Evolutionary conservation across 2,888 invertebrate species (phyloP), one percentile per base, ranked within the genome.

Genomic region (Pheosia gnoma): DNA sequence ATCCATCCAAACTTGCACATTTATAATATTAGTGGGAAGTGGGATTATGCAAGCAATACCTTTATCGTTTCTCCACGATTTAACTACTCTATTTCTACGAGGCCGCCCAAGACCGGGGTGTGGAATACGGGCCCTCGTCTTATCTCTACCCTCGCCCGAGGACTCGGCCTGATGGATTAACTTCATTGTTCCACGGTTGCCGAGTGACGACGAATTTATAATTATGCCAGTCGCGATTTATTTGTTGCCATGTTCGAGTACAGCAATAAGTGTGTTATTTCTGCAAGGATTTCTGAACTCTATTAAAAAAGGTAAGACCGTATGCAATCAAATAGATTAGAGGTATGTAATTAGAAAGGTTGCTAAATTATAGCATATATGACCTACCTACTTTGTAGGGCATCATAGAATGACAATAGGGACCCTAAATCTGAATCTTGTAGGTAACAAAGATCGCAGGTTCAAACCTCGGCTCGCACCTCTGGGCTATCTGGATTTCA

Each of bases 151-250:
- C 88, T 85, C 91, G 91, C 91, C 93, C 82, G 87, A 87, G 91
- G 91, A 88, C 82, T 83, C 81, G 83, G 84, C 78, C 92, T 93
- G 93, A 93, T 93, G 92, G 93, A 93, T 93, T 93, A 93, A 93
- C 92, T 92, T 91, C 92, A 93, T 93, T 93, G 93, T 93, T 92
- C 89, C 85, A 85, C 83, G 82, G 87, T 86, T 84, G 87, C 87
- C 83, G 84, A 87, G 89, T 90, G 92, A 91, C 90, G 88, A 82
- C 87, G 90, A 91, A 93, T 93, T 90, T 91, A 92, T 93, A 93
- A 93, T 93, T 93, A 91, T 85, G 82, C 79, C 76, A 79, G 79
- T 74, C 70, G 65, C 69, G 77, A 78, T 81, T 83, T 83, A 80
- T 45, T 57, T 43, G 39, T 55, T 13, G 54, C 10, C 39, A 10